A percentile compares a stretch with the other conserved stretches of the same genome.
Conservation (phyloP, 2,113 vertebrate genomes). For the Crotophaga sulcirostris region DNA sequence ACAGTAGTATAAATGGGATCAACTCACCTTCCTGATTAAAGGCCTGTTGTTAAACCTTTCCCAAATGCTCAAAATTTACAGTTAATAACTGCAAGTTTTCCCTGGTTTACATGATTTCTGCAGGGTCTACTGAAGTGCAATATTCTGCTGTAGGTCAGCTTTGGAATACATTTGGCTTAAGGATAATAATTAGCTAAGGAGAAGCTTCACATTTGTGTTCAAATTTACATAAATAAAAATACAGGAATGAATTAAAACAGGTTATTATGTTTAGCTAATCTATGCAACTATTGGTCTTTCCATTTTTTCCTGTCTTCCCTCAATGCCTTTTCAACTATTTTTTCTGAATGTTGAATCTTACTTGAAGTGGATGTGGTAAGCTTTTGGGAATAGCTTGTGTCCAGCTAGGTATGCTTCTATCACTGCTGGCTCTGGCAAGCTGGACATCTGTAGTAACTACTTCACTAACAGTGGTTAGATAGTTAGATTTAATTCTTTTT, state of each 20-base stretch:
- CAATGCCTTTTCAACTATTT: background rate
- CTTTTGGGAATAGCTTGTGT: background rate
- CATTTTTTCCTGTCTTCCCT: background rate
- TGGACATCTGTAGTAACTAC: background rate
- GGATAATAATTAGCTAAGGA: background rate
- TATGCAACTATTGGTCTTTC: background rate
- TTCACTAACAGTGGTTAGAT: background rate
- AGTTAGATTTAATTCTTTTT: background rate
- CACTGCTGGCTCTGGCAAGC: background rate
- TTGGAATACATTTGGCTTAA: background rate
- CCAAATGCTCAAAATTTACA: background rate
- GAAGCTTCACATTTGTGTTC: background rate
- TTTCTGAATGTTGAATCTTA: background rate
- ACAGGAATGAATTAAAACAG: background rate
- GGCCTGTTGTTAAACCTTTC: background rate
- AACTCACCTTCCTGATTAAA: background rate
- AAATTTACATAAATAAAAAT: background rate
- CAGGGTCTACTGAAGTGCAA: background rate
- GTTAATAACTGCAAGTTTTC: background rate
- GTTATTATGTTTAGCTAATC: background rate
- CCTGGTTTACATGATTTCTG: background rate
- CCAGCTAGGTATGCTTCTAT: fast-evolving
- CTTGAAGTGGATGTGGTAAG: background rate
- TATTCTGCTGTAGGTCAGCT: background rate
- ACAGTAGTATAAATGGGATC: background rate